These are phyloP conservation scores for Parauchenoglanis ngamensis DNA, from an alignment of 2,797 vertebrate species.

Conservation along the genomic window DNA sequence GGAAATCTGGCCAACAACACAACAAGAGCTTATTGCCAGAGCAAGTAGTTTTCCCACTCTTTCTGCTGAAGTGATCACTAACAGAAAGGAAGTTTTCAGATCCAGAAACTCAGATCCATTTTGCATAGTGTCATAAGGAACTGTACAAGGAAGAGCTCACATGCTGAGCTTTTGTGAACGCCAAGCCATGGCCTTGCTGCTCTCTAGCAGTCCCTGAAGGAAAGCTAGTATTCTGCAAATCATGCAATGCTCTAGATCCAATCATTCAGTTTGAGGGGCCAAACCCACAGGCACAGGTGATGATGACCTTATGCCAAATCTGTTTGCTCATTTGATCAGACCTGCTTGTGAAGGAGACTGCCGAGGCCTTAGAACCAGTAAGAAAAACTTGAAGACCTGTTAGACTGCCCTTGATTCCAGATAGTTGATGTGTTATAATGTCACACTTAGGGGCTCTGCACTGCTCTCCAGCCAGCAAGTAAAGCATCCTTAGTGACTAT, in stretches of 20 bases:
- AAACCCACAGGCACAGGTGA: neutral
- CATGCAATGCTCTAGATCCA: neutral
- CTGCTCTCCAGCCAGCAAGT: neutral
- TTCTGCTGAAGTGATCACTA: neutral
- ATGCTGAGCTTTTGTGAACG: neutral
- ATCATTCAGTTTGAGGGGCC: neutral
- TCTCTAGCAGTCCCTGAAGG: neutral
- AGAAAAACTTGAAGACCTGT: neutral
- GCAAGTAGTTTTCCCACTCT: neutral
- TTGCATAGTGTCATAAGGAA: neutral
- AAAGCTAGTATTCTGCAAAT: neutral
- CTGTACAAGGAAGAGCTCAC: neutral
- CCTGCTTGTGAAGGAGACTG: neutral
- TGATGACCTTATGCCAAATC: neutral
- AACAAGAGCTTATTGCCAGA: neutral
- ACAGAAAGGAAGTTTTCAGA: neutral
- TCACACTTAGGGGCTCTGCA: neutral
- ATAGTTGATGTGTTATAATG: neutral
- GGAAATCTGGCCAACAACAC: neutral
- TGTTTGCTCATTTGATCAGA: neutral
- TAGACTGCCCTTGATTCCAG: neutral
- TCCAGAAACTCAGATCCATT: neutral
- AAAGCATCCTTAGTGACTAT: neutral
- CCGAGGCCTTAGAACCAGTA: neutral
- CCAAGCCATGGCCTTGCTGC: neutral